These are phyloP conservation scores for Pseudeuparius sepicola DNA, from an alignment of 2,888 invertebrate genomes.

Conservation along the genomic window DNA sequence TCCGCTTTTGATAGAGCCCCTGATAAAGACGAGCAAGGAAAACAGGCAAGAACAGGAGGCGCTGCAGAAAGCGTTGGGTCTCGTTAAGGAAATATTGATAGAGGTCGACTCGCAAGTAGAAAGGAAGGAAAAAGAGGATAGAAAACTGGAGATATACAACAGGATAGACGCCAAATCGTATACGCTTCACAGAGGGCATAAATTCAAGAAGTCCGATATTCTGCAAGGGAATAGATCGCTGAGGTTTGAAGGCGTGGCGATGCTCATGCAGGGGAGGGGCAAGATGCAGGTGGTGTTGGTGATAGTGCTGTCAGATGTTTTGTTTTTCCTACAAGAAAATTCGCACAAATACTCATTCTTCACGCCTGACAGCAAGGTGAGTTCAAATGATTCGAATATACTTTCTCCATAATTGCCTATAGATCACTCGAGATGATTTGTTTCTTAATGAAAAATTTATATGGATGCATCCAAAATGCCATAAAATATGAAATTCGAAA, in stretches of 20 bases:
- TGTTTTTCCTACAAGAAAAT: constrained; percentile 82
- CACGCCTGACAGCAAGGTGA: constrained; percentile 86
- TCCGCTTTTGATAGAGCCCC: constrained; percentile 81
- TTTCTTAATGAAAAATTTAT: constrained; percentile 1
- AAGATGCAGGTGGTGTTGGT: constrained; percentile 83
- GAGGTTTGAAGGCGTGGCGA: constrained; percentile 81
- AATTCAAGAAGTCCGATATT: constrained; percentile 90
- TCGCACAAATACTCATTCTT: constrained; percentile 90
- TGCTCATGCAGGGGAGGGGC: constrained; percentile 81
- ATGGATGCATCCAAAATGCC: too few relatives aligned
- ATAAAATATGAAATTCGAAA: too few relatives aligned
- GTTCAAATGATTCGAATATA: constrained; percentile 8
- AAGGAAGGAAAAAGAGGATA: constrained; percentile 79
- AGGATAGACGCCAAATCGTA: constrained; percentile 89
- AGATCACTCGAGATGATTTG: constrained; percentile 6
- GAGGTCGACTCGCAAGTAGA: constrained; percentile 91
- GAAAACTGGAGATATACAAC: constrained; percentile 86
- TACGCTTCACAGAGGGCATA: constrained; percentile 70
- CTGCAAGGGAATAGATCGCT: constrained; percentile 73
- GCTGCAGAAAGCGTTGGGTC: constrained; percentile 64
- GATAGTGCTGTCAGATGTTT: constrained; percentile 82
- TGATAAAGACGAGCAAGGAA: constrained; percentile 81
- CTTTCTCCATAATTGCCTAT: constrained; percentile 8
- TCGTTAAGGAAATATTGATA: constrained; percentile 81
- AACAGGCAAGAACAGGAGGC: constrained; percentile 70